These are phyloP conservation scores for Hemistola chrysoprasaria DNA, from an alignment of 2,888 invertebrate genomes.

Conservation along the genomic window DNA sequence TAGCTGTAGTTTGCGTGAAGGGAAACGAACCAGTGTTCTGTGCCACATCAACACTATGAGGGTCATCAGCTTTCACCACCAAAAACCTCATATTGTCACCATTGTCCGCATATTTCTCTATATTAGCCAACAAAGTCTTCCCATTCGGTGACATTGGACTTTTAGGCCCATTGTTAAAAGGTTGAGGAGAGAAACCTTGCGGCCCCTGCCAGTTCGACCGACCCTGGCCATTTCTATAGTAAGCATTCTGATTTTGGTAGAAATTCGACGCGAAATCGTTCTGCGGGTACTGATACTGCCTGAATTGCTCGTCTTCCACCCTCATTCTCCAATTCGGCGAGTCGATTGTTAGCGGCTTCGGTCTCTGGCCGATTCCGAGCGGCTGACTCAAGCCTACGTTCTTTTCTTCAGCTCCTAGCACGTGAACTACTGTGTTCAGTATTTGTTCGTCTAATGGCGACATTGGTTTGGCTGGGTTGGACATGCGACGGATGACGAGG, in stretches of 20 bases:
- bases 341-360: constrained; percentile 85
- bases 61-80: constrained; percentile 83
- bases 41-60: constrained; percentile 80
- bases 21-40: constrained; percentile 79
- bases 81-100: constrained; percentile 71
- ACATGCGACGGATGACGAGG: constrained; percentile 84
- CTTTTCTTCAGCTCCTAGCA: constrained; percentile 87
- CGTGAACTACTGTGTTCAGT: constrained; percentile 84
- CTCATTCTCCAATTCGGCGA: constrained; percentile 70
- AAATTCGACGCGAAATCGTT: constrained; percentile 48
- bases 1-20: constrained; percentile 83
- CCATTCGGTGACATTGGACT: constrained; percentile 65
- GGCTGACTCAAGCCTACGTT: constrained; percentile 87
- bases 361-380: constrained; percentile 88
- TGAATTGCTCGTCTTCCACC: constrained; percentile 44
- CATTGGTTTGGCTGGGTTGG: constrained; percentile 80
- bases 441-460: constrained; percentile 85
- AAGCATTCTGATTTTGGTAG: constrained; percentile 45
- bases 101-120: constrained; percentile 59
- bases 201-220: constrained; percentile 37
- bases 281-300: constrained; percentile 50
- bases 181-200: constrained; percentile 53
- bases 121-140: constrained; percentile 60
- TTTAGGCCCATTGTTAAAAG: constrained; percentile 48
- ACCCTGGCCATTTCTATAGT: constrained; percentile 48